phyloP scores from a whole-genome alignment of 2,113 vertebrate genomes.

The Isichthys henryi region DNA sequence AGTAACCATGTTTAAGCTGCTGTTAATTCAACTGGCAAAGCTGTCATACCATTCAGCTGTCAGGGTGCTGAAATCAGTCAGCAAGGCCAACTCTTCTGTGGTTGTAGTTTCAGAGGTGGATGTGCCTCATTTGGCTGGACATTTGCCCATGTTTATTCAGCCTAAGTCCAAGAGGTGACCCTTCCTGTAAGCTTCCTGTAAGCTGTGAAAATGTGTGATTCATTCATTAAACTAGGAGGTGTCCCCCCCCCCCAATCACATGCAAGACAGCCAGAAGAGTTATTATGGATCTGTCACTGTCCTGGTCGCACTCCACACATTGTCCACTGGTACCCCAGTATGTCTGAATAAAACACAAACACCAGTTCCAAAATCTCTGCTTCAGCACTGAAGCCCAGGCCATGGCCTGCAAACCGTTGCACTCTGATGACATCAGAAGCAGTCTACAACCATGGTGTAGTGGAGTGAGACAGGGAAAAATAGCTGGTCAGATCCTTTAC shows the following conservation, averaged over 20 bases:
- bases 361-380: neutral
- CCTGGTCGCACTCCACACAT: neutral
- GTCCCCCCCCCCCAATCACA: neutral
- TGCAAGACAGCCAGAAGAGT: neutral
- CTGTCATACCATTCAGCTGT: neutral
- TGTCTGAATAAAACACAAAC: neutral
- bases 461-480: neutral
- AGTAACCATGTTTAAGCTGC: neutral
- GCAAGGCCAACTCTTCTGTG: neutral
- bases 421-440: neutral
- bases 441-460: neutral
- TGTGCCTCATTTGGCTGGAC: neutral
- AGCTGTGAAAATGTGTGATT: neutral
- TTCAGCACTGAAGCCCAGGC: neutral
- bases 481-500: neutral
- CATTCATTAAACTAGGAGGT: neutral
- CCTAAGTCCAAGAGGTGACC: neutral
- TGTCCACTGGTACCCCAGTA: neutral
- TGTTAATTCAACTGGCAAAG: neutral
- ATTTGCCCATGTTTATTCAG: neutral
- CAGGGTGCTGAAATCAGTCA: neutral
- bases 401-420: neutral
- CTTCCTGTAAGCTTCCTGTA: neutral
- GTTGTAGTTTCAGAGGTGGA: neutral
- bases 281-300: neutral